Evolutionary conservation across 2,113 vertebrate genomes (phyloP), one percentile per base, ranked within the genome.

Genomic region (Oxyruncus cristatus): DNA sequence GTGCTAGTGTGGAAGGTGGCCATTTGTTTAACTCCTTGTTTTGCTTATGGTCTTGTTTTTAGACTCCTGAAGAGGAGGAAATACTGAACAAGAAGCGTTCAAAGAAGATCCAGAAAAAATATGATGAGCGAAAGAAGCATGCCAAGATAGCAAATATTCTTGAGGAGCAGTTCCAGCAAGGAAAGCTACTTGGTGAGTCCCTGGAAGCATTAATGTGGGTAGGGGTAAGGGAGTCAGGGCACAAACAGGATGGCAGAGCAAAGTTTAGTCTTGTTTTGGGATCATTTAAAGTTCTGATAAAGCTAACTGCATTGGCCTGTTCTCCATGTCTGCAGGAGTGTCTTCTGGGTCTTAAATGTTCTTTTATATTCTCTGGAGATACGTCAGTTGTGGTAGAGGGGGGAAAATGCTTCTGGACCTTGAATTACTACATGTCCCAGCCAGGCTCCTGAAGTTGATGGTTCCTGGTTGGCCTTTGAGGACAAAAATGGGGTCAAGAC

Each of bases 61-160:
- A 99, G 99, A 99, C 99, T 79, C 99, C 99, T 49, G 99, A 99
- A 72, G 99, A 99, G 88, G 99, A 99, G 75, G 99, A 99, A 73
- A 98, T 99, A 80, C 97, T 99, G 94, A 99, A 99, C 96, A 99
- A 99, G 97, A 99, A 99, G 67, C 98, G 99, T 85, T 99, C 99
- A n/a, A 99, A 99, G 98, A 99, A 99, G 97, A 99, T 99, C 92
- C 99, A 99, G 97, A 99, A 99, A 96, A 99, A 99, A 92, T 99
- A 99, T 0, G 99, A 99, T 16, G 98, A 99, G 52, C 98, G 99
- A 53, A 99, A 99, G 95, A 99, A 99, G 97, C 98, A 97, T 2
- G 98, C 99, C 49, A 99, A 99, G 96, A 99, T 99, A 96, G 99
- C 98, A 92, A 74, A 97, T 52, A 98, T 99, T 89, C 96, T 99